Base-by-base conservation (phyloP, 2,113 vertebrate genomes). In the Thunnus maccoyii region DNA sequence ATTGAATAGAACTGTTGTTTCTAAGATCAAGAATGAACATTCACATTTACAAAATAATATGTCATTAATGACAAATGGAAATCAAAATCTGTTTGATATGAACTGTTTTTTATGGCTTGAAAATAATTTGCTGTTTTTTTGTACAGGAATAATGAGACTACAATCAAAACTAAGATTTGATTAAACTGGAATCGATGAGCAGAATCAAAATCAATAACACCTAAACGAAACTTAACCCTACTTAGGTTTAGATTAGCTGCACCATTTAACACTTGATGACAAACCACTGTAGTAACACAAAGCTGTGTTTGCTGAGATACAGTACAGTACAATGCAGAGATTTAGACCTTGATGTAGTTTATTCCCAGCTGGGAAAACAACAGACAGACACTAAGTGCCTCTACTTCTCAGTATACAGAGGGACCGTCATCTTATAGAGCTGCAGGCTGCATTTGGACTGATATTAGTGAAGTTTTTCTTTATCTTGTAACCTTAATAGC, bases 281-380 rank as follows among this genome's bases (percentile, higher is more conserved):
- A 63, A 36, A 50, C 15, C 5, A 14, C 55, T 67, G 14, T 64
- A 27, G 22, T 62, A 41, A 11, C 20, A 64, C 27, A 27, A 10
- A 57, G 48, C 54, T 54, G 62, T 54, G 62, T 56, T 62, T 72
- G 18, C n/a, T 63, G 72, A 47, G 61, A 48, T 32, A 44, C 25
- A 16, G 16, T 25, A 6, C 9, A 58, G 9, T 41, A 41, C 36
- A 41, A 8, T 41, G 36, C 36, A 41, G 47, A 55, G 27, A 32
- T 71, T 36, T 5, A 20, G 20, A 20, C 16, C 52, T 61, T 77
- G 27, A 80, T 87, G 67, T 77, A 52, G 64, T 69, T 80, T 54
- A 25, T 72, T 76, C 11, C 20, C 67, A 68, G 66, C 51, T 79
- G 71, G 54, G 17, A 57, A 71, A 84, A 84, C 36, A 73, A 25